Percentiles rank a stretch among this genome's conserved stretches.
Conservation (phyloP, 2,888 invertebrate genomes). For the Coenonympha arcania region DNA sequence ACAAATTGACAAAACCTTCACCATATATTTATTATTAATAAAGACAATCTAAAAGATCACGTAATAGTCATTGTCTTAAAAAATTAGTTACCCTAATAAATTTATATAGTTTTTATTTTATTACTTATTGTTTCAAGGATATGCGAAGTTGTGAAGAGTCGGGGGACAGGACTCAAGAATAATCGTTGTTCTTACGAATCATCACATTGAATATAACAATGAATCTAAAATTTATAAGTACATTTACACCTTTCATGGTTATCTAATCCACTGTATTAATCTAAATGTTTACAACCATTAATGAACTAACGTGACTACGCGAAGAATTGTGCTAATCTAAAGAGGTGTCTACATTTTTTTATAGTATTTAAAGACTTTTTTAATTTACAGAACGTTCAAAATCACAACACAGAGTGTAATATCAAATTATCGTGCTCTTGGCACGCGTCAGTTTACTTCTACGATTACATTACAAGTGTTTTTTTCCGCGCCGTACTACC, state of each 20-base stretch:
- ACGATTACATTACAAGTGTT: constrained; percentile 61
- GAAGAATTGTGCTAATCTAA: constrained; percentile 74
- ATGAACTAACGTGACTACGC: constrained; percentile 69
- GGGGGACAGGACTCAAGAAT: constrained; percentile 54
- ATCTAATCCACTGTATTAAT: constrained; percentile 59
- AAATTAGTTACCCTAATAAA: constrained; percentile 75
- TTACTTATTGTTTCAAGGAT: constrained; percentile 75
- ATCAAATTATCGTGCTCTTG: constrained; percentile 69
- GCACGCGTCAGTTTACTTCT: constrained; percentile 52
- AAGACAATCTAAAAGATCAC: constrained; percentile 76
- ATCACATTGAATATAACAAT: constrained; percentile 70
- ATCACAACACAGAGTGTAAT: constrained; percentile 77
- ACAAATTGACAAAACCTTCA: constrained; percentile 71
- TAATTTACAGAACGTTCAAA: constrained; percentile 74
- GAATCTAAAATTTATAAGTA: constrained; percentile 59
- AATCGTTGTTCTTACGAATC: constrained; percentile 69
- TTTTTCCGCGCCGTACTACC: constrained; percentile 30
- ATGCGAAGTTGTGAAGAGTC: constrained; percentile 71
- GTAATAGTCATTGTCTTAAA: constrained; percentile 74
- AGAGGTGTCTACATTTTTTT: constrained; percentile 66
- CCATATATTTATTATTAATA: constrained; percentile 76
- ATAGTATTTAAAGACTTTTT: constrained; percentile 64
- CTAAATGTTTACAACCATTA: constrained; percentile 67
- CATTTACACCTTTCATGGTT: constrained; percentile 60
- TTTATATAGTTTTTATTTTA: constrained; percentile 69